Base-by-base conservation (phyloP, 2,888 invertebrate genomes). In the Furcula furcula region DNA sequence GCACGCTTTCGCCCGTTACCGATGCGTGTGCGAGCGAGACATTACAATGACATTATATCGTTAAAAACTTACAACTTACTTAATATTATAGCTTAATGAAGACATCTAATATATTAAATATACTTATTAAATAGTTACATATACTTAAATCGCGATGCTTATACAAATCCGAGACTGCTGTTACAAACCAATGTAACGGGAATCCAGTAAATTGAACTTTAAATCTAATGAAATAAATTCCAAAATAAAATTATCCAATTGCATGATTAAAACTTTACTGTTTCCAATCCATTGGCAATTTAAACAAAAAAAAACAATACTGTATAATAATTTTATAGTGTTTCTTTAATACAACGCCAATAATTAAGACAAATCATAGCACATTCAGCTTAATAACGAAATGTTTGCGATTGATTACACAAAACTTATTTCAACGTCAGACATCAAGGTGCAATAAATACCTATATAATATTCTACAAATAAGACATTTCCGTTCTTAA, bases 1-100 rank as follows among this genome's bases (percentile, higher is more conserved):
- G 45, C 63, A 46, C 48, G 44, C 55, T 22, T 22, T 16, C 30
- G 15, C 15, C 35, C 36, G 18, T 13, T 22, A 22, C 31, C 33
- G 29, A 29, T 38, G 38, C 39, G 39, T 33, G 42, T 52, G 72
- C 56, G 69, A 77, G 41, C 50, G 65, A 59, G 72, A 76, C 70
- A 50, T 46, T 76, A 76, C 69, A 74, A 80, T 76, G 77, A 76
- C 74, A 58, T 69, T 72, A 76, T 78, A 83, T 71, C 75, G 76
- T 76, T 86, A 86, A 84, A 87, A 87, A 84, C 86, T 87, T 87
- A 86, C 75, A 67, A 79, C 81, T 74, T 76, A 66, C 78, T 83
- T 85, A 84, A 53, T n/a, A n/a, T 40, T 73, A 82, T 80, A 32
- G 64, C 85, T 84, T 85, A 86, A 71, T 68, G 72, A 78, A 82